Conservation (phyloP, 2,113 vertebrate species). For the Delphinus delphis region DNA sequence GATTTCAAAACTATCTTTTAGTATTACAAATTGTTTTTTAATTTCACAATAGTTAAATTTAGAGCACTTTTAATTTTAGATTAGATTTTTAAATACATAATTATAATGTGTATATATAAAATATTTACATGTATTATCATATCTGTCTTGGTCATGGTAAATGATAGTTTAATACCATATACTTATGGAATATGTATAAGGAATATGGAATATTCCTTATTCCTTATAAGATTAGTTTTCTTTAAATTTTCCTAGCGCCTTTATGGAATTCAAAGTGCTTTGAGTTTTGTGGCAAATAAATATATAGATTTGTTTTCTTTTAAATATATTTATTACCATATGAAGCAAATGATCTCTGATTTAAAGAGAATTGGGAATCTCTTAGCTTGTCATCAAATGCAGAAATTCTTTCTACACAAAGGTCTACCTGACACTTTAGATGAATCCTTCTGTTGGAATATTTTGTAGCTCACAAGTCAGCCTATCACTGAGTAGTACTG, state of each 20-base stretch:
- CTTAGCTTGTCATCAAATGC: neutral
- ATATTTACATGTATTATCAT: neutral
- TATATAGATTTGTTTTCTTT: neutral
- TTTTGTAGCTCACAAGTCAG: neutral
- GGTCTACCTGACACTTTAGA: neutral
- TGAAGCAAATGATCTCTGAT: neutral
- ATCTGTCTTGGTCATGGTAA: neutral
- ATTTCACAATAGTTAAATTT: neutral
- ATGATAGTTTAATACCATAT: neutral
- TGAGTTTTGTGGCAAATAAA: conserved; percentile 7
- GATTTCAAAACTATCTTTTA: neutral
- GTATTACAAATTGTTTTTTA: neutral
- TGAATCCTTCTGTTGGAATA: neutral
- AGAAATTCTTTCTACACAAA: neutral
- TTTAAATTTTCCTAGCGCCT: neutral
- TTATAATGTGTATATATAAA: neutral
- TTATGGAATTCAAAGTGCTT: neutral
- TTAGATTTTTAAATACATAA: neutral
- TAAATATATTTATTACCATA: neutral
- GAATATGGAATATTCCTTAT: neutral
- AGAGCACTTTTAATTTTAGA: neutral
- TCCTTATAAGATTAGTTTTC: neutral
- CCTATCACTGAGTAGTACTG: neutral
- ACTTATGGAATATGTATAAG: neutral
- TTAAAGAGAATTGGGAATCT: neutral